A percentile compares a stretch with the other conserved stretches of the same genome.
Evolutionary conservation across 2,113 vertebrate species (phyloP).

Genomic region (Menura novaehollandiae): DNA sequence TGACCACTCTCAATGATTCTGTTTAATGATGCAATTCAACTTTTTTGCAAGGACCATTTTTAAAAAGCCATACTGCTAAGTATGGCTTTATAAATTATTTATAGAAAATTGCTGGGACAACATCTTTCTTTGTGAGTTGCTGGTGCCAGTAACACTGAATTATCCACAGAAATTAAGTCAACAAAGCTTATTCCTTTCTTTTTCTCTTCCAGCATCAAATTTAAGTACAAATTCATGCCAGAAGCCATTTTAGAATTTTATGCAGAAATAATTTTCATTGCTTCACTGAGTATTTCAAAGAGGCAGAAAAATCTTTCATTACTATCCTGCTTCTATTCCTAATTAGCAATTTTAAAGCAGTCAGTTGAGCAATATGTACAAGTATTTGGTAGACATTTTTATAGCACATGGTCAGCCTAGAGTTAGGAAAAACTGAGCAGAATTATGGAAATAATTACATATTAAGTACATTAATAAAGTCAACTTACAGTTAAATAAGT

Average conservation of each 20-base stretch:
- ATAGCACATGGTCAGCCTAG: neutral
- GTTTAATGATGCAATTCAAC: slow-evolving; percentile 33
- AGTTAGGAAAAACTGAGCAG: neutral
- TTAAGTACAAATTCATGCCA: neutral
- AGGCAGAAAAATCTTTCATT: neutral
- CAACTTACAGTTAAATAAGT: neutral
- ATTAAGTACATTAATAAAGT: neutral
- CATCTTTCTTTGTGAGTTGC: neutral
- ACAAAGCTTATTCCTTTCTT: neutral
- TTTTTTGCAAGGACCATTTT: slow-evolving; percentile 18
- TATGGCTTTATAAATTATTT: slow-evolving; percentile 38
- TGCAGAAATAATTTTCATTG: neutral
- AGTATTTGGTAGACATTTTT: neutral
- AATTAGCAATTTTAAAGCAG: neutral
- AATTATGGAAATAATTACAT: neutral
- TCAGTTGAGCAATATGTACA: neutral
- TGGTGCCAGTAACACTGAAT: slow-evolving; percentile 3
- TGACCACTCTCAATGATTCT: neutral
- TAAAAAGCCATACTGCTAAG: neutral
- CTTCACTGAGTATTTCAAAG: neutral
- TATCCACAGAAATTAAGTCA: neutral
- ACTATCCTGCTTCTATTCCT: neutral
- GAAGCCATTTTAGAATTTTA: neutral
- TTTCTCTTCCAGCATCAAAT: neutral
- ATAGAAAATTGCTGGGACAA: neutral